phyloP scores from a whole-genome alignment of 2,888 invertebrate species.

The Lepidochitona cinerea region DNA sequence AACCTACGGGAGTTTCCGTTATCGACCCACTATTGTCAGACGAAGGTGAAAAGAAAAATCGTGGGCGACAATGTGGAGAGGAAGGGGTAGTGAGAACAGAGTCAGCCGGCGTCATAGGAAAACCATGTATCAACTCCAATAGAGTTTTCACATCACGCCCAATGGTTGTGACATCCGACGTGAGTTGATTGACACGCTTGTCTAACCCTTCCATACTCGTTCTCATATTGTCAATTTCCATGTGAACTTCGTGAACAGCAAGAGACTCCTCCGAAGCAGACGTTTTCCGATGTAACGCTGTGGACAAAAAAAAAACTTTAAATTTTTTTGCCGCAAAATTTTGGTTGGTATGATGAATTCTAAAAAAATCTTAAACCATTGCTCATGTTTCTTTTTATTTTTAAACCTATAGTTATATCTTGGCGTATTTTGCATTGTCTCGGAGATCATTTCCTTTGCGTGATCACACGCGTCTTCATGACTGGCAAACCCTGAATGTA shows the following conservation, averaged over 20 bases:
- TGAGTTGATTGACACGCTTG: constrained; percentile 29
- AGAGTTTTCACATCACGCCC: constrained; percentile 30
- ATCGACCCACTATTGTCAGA: constrained; percentile 13
- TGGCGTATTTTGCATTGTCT: no score
- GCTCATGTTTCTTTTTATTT: no score
- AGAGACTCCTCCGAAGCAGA: constrained; percentile 26
- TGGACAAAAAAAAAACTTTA: no score
- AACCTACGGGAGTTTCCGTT: constrained; percentile 4
- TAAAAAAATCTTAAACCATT: no score
- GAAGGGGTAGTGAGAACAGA: constrained; percentile 6
- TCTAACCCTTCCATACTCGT: constrained; percentile 49
- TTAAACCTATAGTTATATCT: no score
- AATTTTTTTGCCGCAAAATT: no score
- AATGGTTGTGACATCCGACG: constrained; percentile 29
- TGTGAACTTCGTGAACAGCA: constrained; percentile 47
- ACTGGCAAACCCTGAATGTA: no score
- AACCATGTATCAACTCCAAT: constrained; percentile 11
- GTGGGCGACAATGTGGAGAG: constrained; percentile 1
- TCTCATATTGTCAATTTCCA: constrained; percentile 54
- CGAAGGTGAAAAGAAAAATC: constrained; percentile 23
- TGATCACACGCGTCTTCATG: no score
- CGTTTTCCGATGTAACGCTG: neutral
- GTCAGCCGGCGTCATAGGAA: constrained; percentile 1
- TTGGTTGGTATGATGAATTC: no score
- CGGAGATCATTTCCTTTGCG: no score